phyloP scores from a whole-genome alignment of 2,113 vertebrate genomes.

The Salvelinus namaycush region DNA sequence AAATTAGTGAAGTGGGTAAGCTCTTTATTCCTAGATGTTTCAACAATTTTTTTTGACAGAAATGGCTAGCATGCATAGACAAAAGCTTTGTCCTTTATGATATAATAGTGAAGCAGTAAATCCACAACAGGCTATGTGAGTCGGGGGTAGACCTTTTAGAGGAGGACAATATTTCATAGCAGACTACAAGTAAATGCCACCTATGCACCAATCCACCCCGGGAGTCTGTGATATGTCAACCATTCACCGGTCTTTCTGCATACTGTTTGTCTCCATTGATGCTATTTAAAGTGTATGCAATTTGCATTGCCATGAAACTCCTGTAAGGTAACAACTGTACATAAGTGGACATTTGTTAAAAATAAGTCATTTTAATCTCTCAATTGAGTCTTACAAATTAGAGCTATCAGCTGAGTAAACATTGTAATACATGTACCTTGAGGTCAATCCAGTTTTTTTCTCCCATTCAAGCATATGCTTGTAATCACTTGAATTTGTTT shows the following conservation, averaged over 20 bases:
- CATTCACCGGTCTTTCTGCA: not conserved
- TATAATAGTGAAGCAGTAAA: slow-evolving; percentile 62
- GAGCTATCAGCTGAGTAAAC: slow-evolving; percentile 45
- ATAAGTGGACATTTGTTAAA: too few relatives aligned
- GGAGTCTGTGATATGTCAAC: slow-evolving; percentile 34
- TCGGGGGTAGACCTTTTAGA: slow-evolving; percentile 30
- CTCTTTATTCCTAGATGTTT: slow-evolving; percentile 74
- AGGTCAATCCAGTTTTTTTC: not conserved
- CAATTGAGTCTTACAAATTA: slow-evolving; percentile 15
- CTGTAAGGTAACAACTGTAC: not conserved
- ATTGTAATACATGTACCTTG: slow-evolving; percentile 12
- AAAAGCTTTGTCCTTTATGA: slow-evolving; percentile 69
- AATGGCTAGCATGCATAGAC: slow-evolving; percentile 67
- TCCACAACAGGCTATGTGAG: slow-evolving; percentile 42
- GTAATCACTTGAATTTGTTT: not conserved
- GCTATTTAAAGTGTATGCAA: not conserved
- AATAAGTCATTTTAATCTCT: not conserved
- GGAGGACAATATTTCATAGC: slow-evolving; percentile 53
- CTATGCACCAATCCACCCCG: slow-evolving; percentile 51
- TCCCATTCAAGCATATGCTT: not conserved
- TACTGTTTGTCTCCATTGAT: not conserved
- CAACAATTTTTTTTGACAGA: slow-evolving; percentile 53
- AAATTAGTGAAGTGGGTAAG: slow-evolving; percentile 88
- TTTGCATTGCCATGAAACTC: not conserved
- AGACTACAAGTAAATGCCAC: slow-evolving; percentile 54